Percentiles rank a stretch among this genome's conserved stretches.
phyloP scores from a whole-genome alignment of 2,888 invertebrate genomes.

The Pristionchus arcanus region DNA sequence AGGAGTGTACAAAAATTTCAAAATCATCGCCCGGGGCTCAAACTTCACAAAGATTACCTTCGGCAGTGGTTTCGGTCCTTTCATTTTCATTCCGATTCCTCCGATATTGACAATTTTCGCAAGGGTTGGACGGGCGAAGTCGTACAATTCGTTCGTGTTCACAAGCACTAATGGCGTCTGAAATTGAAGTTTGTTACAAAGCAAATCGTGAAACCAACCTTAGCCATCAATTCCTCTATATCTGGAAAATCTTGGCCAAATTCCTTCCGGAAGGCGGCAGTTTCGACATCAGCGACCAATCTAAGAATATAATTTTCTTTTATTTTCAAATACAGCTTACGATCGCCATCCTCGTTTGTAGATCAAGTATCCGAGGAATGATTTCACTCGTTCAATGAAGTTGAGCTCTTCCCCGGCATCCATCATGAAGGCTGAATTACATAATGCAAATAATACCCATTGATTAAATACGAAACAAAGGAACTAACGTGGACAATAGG shows the following conservation, averaged over 20 bases:
- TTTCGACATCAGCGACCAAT: slow-evolving; percentile 56
- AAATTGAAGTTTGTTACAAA: neutral
- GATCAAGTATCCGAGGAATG: neutral
- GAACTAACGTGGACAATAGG: slow-evolving; percentile 30
- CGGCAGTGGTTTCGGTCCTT: slow-evolving; percentile 64
- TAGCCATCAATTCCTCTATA: slow-evolving; percentile 60
- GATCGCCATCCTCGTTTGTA: neutral
- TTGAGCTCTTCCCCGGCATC: neutral
- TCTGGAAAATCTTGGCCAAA: slow-evolving; percentile 69
- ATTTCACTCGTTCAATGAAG: slow-evolving; percentile 4
- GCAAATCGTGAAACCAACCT: neutral
- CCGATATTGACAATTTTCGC: slow-evolving; percentile 72
- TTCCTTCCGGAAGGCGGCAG: slow-evolving; percentile 66
- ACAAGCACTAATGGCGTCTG: slow-evolving; percentile 62
- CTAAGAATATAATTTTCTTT: neutral
- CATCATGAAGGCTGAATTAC: neutral
- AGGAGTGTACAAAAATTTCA: no score
- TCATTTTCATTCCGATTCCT: slow-evolving; percentile 71
- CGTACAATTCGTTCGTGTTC: slow-evolving; percentile 70
- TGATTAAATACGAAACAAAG: no score
- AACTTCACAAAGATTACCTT: neutral
- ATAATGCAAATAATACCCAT: no score
- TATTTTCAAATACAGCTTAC: neutral
- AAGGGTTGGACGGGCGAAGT: slow-evolving; percentile 69
- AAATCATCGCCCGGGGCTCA: no score